Evolutionary conservation across 2,797 vertebrate genomes (phyloP).

Genomic region (Amniataba percoides): DNA sequence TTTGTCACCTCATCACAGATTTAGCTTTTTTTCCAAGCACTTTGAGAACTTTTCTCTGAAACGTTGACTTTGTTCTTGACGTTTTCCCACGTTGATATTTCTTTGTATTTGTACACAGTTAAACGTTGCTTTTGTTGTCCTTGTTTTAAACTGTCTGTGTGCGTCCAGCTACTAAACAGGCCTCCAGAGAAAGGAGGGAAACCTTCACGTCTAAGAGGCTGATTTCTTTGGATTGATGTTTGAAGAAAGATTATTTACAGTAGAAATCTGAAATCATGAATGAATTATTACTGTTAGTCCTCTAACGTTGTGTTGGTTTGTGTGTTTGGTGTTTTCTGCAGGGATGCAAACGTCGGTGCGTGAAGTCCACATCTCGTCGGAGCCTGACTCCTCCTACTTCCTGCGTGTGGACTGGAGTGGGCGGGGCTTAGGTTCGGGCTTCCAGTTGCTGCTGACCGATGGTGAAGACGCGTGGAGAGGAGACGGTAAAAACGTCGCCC

Average conservation of each 20-base stretch:
- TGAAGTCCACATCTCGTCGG: constrained; percentile 84
- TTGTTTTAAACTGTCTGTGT: too few species aligned
- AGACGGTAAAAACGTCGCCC: constrained; percentile 84
- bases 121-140: too few species aligned
- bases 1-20: too few species aligned
- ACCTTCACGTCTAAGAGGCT: neutral
- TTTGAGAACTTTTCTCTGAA: too few species aligned
- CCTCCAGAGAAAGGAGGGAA: neutral
- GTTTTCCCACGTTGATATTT: too few species aligned
- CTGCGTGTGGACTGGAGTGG: constrained; percentile 88
- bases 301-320: too few species aligned
- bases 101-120: too few species aligned
- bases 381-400: constrained; percentile 86
- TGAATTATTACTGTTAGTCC: too few species aligned
- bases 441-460: constrained; percentile 89
- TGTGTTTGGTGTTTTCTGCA: constrained; percentile 15
- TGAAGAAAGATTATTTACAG: neutral
- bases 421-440: constrained; percentile 86
- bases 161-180: too few species aligned
- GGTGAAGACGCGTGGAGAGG: constrained; percentile 90
- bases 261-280: too few species aligned
- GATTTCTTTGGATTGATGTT: neutral
- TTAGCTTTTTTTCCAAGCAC: too few species aligned
- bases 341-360: constrained; percentile 88
- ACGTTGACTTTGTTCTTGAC: too few species aligned